A percentile compares a stretch with the other conserved stretches of the same genome.
phyloP scores from a whole-genome alignment of 2,797 vertebrate species.

The Pseudochaenichthys georgianus region DNA sequence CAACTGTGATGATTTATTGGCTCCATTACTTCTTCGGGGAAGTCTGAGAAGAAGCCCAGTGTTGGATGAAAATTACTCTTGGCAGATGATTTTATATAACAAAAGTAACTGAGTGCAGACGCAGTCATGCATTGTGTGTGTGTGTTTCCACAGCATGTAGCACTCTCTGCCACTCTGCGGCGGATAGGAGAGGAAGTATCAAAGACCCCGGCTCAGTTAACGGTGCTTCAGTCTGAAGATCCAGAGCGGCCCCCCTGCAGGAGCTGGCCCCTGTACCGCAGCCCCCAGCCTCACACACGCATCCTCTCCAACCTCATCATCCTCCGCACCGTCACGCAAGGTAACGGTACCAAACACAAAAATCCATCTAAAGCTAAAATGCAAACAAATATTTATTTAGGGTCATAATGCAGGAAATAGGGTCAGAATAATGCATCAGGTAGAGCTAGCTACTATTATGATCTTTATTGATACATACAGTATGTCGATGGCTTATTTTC shows the following conservation, averaged over 20 bases:
- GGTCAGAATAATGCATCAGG: background rate
- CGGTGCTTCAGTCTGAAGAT: slow-evolving; percentile 46
- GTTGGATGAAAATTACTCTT: slow-evolving; percentile 42
- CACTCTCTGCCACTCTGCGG: slow-evolving; percentile 87
- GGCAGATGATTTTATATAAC: slow-evolving; percentile 41
- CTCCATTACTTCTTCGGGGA: slow-evolving; percentile 47
- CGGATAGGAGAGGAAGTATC: slow-evolving; percentile 89
- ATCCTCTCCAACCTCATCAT: slow-evolving; percentile 90
- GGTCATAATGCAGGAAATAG: background rate
- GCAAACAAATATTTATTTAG: background rate
- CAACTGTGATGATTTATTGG: slow-evolving; percentile 45
- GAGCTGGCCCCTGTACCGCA: slow-evolving; percentile 84
- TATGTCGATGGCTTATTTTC: background rate
- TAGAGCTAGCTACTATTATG: background rate
- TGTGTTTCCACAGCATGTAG: slow-evolving; percentile 75
- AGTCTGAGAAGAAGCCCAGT: slow-evolving; percentile 15
- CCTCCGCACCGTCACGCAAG: slow-evolving; percentile 91
- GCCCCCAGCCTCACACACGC: slow-evolving; percentile 84
- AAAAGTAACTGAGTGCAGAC: slow-evolving; percentile 31
- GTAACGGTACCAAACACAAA: slow-evolving; percentile 68
- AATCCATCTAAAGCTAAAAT: background rate
- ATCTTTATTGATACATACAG: background rate
- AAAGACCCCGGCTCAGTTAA: slow-evolving; percentile 65
- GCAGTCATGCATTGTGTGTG: slow-evolving; percentile 9
- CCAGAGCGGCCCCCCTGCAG: slow-evolving; percentile 73